Percentiles rank a stretch among this genome's conserved stretches.
Evolutionary conservation across 2,888 invertebrate genomes (phyloP).

Genomic region (Dryococelus australis): DNA sequence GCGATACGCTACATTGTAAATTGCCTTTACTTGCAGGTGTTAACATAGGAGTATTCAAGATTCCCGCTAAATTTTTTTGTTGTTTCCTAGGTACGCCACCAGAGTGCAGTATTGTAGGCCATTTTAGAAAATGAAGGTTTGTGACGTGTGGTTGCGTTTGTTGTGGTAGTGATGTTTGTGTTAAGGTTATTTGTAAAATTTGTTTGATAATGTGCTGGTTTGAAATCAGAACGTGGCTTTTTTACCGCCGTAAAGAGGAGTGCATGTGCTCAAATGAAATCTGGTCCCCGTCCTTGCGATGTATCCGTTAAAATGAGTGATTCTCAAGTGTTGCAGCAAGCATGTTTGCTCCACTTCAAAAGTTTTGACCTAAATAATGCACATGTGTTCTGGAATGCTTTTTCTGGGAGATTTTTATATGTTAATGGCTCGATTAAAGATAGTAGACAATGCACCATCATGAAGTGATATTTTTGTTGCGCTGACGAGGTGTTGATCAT

Average conservation of each 20-base stretch:
- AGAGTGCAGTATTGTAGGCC: background rate
- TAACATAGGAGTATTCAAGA: too few species aligned
- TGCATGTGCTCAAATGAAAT: background rate
- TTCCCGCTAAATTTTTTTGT: too few species aligned
- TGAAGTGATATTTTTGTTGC: background rate
- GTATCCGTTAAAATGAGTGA: background rate
- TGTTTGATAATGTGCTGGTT: background rate
- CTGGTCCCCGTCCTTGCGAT: background rate
- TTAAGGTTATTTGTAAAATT: background rate
- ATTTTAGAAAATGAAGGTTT: background rate
- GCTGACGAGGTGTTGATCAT: slow-evolving; percentile 49
- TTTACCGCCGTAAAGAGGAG: background rate
- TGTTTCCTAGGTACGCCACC: background rate
- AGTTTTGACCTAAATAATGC: background rate
- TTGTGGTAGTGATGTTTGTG: background rate
- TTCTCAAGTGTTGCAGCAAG: background rate
- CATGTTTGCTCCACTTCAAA: background rate
- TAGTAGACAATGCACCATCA: background rate
- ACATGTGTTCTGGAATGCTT: background rate
- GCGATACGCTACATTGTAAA: too few species aligned
- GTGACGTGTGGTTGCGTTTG: background rate
- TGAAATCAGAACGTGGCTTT: background rate
- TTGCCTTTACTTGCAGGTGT: too few species aligned
- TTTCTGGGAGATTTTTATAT: too few species aligned
- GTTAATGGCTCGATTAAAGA: background rate